phyloP scores from a whole-genome alignment of 2,797 vertebrate genomes.

The Tachyglossus aculeatus region DNA sequence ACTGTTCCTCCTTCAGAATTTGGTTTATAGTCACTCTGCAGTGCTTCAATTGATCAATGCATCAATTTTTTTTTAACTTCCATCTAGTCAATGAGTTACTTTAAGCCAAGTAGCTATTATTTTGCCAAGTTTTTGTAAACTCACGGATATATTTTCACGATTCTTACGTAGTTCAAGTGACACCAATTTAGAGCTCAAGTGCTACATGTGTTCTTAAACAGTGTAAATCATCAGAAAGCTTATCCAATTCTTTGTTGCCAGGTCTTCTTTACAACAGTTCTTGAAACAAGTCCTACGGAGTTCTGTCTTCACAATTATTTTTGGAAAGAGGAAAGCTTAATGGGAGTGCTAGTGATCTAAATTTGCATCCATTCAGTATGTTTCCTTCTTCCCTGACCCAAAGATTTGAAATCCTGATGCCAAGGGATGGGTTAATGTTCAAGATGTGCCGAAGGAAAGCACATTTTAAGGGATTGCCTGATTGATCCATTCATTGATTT shows the following conservation, averaged over 20 bases:
- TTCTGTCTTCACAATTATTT: background rate
- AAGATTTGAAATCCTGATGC: background rate
- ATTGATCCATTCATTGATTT: no score
- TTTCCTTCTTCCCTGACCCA: background rate
- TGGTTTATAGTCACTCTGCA: constrained; percentile 60
- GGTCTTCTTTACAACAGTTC: constrained; percentile 16
- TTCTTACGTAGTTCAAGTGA: background rate
- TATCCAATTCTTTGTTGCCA: background rate
- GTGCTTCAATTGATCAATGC: constrained; percentile 54
- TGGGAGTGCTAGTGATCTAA: background rate
- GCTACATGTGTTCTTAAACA: constrained; percentile 15
- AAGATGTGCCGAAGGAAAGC: background rate
- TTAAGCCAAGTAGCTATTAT: constrained; percentile 39
- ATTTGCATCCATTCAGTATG: background rate
- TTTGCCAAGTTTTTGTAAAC: constrained; percentile 52
- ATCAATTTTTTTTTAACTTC: constrained; percentile 20
- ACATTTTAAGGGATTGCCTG: background rate
- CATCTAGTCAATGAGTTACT: constrained; percentile 35
- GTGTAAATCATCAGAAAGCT: constrained; percentile 12
- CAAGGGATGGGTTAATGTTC: background rate
- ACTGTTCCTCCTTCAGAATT: constrained; percentile 32
- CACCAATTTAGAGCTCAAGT: constrained; percentile 40
- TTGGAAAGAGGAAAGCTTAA: constrained; percentile 8
- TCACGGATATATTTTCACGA: constrained; percentile 37
- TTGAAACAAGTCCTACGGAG: background rate